These are phyloP conservation scores for Macrotrachela quadricornifera DNA, from an alignment of 1,140 invertebrate genomes.

Conservation along the genomic window DNA sequence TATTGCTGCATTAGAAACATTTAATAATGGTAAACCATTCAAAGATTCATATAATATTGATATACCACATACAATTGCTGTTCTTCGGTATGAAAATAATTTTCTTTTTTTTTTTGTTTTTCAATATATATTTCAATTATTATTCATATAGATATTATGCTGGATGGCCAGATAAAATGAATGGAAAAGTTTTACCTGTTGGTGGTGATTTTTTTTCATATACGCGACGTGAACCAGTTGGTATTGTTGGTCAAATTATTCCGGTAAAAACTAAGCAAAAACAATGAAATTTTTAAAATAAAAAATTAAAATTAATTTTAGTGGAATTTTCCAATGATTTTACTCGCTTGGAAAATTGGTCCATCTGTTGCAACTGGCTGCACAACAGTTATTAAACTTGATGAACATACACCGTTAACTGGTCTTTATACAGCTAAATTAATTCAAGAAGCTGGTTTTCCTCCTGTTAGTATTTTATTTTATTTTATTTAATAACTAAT, in stretches of 20 bases:
- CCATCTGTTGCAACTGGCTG: slow-evolving; percentile 68
- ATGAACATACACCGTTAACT: slow-evolving; percentile 75
- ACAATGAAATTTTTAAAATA: too few species aligned
- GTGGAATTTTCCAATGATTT: slow-evolving; percentile 56
- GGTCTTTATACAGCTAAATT: slow-evolving; percentile 57
- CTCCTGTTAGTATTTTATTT: slow-evolving; percentile 39
- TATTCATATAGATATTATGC: slow-evolving; percentile 35
- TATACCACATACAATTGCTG: slow-evolving; percentile 9
- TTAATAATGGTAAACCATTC: slow-evolving; percentile 71
- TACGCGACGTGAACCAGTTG: slow-evolving; percentile 81
- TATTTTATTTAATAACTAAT: not conserved
- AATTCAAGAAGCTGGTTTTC: slow-evolving; percentile 41
- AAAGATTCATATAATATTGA: slow-evolving; percentile 16
- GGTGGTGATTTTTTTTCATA: slow-evolving; percentile 68
- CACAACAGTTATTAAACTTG: slow-evolving; percentile 66
- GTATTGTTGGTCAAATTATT: slow-evolving; percentile 89
- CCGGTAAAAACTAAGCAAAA: slow-evolving; percentile 21
- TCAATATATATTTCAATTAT: slow-evolving; percentile 24
- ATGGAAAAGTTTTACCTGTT: slow-evolving; percentile 60
- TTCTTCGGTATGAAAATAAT: too few species aligned
- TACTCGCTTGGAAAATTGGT: slow-evolving; percentile 84
- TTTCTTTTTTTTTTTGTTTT: slow-evolving; percentile 32
- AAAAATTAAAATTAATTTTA: not conserved
- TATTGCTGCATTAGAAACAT: slow-evolving; percentile 53
- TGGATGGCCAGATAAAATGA: slow-evolving; percentile 71